These are phyloP conservation scores for Contarinia nasturtii DNA, from an alignment of 1,140 invertebrate species.

Conservation along the genomic window DNA sequence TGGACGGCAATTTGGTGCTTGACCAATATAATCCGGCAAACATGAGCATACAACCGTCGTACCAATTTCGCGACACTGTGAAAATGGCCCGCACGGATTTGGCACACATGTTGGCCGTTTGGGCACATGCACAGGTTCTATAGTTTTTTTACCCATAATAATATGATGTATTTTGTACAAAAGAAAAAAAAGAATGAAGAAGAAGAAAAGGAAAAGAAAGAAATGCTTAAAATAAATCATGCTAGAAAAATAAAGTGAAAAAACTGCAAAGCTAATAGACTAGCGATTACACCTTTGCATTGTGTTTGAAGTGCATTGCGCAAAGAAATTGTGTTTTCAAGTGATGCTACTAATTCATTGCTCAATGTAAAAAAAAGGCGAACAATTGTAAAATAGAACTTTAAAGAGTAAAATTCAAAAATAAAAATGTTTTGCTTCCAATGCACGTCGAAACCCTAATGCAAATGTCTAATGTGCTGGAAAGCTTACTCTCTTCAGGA, in stretches of 20 bases:
- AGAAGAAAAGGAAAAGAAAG: background rate
- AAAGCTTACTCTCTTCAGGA: conserved; percentile 26
- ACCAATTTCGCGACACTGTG: conserved; percentile 61
- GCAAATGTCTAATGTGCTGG: conserved; percentile 4
- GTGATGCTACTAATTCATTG: too few species aligned
- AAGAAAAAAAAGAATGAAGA: too few species aligned
- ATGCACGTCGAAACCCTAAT: conserved; percentile 7
- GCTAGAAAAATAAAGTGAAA: background rate
- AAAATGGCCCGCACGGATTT: conserved; percentile 69
- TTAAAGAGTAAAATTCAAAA: background rate
- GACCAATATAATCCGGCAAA: conserved; percentile 49
- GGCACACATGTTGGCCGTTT: conserved; percentile 39
- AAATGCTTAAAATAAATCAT: background rate
- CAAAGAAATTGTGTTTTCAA: too few species aligned
- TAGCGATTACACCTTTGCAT: too few species aligned
- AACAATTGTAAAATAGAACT: too few species aligned
- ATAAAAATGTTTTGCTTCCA: too few species aligned
- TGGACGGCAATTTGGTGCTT: conserved; percentile 49
- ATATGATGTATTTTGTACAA: too few species aligned
- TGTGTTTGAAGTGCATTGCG: too few species aligned
- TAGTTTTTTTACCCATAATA: background rate
- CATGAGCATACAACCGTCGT: conserved; percentile 60
- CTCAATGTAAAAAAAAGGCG: too few species aligned
- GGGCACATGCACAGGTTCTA: background rate
- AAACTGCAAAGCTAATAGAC: background rate